Conservation (phyloP, 2,797 vertebrate genomes). For the Leuciscus waleckii region DNA sequence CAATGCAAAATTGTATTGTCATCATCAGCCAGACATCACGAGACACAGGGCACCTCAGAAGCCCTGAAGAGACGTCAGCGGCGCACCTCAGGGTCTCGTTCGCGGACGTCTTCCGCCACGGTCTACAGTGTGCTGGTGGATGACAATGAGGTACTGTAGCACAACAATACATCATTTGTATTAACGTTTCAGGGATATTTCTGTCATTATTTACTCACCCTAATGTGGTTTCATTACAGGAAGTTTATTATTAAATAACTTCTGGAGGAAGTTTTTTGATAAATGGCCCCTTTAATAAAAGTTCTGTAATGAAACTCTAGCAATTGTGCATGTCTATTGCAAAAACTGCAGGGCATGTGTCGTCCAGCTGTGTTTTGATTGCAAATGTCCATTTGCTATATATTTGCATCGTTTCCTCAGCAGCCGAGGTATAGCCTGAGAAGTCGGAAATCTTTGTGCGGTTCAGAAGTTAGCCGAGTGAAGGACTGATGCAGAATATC, state of each 20-base stretch:
- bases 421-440: constrained; percentile 79
- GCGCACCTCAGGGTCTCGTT: constrained; percentile 43
- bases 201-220: background rate
- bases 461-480: constrained; percentile 35
- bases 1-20: background rate
- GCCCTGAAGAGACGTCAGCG: constrained; percentile 35
- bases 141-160: constrained; percentile 64
- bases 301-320: background rate
- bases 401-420: constrained; percentile 10
- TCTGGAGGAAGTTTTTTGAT: background rate
- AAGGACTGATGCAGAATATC: constrained; percentile 25
- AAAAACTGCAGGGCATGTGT: background rate
- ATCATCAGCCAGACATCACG: constrained; percentile 28
- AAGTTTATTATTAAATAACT: background rate
- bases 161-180: background rate
- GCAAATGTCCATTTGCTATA: constrained; percentile 9
- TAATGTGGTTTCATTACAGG: background rate
- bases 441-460: constrained; percentile 67
- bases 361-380: constrained; percentile 14
- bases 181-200: background rate
- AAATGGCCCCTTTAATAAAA: background rate
- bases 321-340: background rate
- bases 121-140: constrained; percentile 78
- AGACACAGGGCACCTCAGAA: constrained; percentile 44
- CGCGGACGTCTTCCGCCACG: constrained; percentile 59